phyloP scores from a whole-genome alignment of 1,140 invertebrate genomes.

The Achatina immaculata region DNA sequence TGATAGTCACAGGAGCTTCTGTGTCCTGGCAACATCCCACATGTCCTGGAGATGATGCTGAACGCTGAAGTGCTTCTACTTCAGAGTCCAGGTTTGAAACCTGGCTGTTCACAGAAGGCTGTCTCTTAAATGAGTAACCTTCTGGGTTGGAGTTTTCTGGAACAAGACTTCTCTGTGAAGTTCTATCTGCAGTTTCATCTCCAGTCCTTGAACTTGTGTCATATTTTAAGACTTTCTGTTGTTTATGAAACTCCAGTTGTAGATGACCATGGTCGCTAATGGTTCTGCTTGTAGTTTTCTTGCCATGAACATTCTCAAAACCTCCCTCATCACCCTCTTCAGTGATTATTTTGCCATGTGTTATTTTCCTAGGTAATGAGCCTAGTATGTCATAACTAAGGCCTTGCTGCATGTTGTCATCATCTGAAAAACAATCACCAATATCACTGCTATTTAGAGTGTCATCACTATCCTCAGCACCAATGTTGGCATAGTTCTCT shows the following conservation, averaged over 20 bases:
- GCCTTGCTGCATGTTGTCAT: too few relatives aligned
- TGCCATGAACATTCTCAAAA: too few relatives aligned
- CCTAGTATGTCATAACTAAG: too few relatives aligned
- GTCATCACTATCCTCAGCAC: background rate
- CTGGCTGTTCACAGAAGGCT: background rate
- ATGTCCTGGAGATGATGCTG: too few relatives aligned
- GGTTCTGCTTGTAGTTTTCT: background rate
- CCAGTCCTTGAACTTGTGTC: background rate
- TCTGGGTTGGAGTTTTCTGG: background rate
- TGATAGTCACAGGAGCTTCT: too few relatives aligned
- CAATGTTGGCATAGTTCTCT: background rate
- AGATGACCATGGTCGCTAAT: background rate
- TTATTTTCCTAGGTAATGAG: too few relatives aligned
- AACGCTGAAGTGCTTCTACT: too few relatives aligned
- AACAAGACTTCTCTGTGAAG: background rate
- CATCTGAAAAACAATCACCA: slow-evolving; percentile 12
- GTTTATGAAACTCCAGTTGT: background rate
- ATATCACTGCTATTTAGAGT: background rate
- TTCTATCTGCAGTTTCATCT: background rate
- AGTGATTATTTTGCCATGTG: background rate
- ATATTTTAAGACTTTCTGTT: background rate
- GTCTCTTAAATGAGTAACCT: background rate
- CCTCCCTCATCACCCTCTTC: background rate
- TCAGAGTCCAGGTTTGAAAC: background rate
- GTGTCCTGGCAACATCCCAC: too few relatives aligned